phyloP scores from a whole-genome alignment of 2,888 invertebrate genomes.

The Willowsia nigromaculata region DNA sequence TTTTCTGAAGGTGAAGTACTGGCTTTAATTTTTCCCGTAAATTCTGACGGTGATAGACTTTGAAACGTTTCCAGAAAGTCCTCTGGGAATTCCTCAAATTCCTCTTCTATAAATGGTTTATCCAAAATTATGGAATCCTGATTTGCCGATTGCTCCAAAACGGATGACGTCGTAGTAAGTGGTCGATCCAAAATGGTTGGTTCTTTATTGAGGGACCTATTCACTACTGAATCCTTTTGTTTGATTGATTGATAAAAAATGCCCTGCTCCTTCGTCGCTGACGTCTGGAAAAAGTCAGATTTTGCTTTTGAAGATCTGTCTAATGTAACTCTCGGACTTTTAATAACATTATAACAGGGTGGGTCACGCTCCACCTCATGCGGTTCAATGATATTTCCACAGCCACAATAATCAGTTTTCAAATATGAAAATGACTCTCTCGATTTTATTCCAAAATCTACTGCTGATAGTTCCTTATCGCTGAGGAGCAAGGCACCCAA shows the following conservation, averaged over 20 bases:
- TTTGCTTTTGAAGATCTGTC: no score
- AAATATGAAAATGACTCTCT: constrained; percentile 21
- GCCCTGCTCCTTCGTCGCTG: no score
- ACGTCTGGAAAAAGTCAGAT: no score
- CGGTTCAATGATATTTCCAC: constrained; percentile 39
- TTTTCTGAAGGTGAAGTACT: not conserved
- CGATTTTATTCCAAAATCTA: not conserved
- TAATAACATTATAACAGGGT: not conserved
- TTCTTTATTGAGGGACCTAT: no score
- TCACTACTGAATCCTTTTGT: no score
- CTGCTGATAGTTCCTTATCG: not conserved
- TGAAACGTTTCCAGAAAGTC: constrained; percentile 20
- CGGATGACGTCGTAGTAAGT: no score
- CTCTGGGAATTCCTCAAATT: not conserved
- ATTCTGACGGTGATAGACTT: not conserved
- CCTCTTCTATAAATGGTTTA: constrained; percentile 19
- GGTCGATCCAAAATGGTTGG: no score
- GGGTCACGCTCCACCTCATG: not conserved
- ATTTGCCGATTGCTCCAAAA: no score
- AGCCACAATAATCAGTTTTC: constrained; percentile 19
- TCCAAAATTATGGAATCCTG: not conserved
- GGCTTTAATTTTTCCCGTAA: not conserved
- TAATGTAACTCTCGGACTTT: no score
- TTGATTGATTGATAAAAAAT: no score
- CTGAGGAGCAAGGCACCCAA: not conserved